Base-by-base conservation (phyloP, 1,140 invertebrate species). In the Leptinotarsa texana region DNA sequence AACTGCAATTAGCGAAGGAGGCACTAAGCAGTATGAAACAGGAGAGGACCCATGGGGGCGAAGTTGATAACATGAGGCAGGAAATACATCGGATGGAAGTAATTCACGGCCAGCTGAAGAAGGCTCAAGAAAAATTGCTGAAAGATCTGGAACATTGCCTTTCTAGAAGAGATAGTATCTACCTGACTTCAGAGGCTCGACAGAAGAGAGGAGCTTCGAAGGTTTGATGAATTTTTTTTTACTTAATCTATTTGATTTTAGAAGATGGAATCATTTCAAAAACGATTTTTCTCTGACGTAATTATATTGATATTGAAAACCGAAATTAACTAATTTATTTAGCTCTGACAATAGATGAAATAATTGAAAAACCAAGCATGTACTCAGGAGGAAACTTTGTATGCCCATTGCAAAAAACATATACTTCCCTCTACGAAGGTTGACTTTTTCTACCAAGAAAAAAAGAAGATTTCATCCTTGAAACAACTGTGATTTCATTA, bases 41-140 rank as follows among this genome's bases (percentile, higher is more conserved):
- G 61, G 92, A 92, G 74, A 88, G 90, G 71, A 88, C 88, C n/a
- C 85, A 86, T n/a, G 87, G 84, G 22, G 91, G 92, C 2, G 93
- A 94, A 83, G 89, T 94, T 66, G 89, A 89, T 11, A 85, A 86
- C 17, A 94, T 95, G 92, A 93, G 90, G 84, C 87, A 86, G 69
- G 94, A 95, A 87, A 95, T 95, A 82, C 93, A 94, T 81, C 89
- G 92, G 79, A 95, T 95, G 94, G 89, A 93, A 85, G 91, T 92
- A 74, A 82, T 77, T 77, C 74, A 76, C 49, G 63, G 87, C 62
- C 91, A 95, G 80, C 83, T 95, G 1, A 89, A 88, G 66, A 91
- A 91, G 73, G 91, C 89, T 0, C 91, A 93, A 75, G 92, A 94
- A 76, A 94, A 92, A 82, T 84, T 95, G 15, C 88, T 93, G 4